phyloP scores from a whole-genome alignment of 2,797 vertebrate species.

The Myripristis jacobus region DNA sequence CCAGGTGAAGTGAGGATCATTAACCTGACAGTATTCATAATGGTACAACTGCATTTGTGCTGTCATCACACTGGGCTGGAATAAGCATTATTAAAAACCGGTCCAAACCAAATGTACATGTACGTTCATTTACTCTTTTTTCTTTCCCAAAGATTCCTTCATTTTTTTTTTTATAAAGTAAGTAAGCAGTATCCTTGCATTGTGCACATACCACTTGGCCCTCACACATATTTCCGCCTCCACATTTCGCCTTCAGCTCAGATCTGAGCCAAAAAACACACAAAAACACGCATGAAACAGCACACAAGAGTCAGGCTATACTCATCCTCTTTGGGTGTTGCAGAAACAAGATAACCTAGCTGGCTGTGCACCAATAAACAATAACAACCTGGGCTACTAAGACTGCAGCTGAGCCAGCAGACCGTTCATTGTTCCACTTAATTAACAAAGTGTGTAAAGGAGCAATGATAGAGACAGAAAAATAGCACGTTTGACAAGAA shows the following conservation, averaged over 20 bases:
- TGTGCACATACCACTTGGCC: too few species aligned
- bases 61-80: not conserved
- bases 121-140: too few species aligned
- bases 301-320: not conserved
- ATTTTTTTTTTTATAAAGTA: too few species aligned
- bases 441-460: constrained; percentile 17
- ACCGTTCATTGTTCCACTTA: not conserved
- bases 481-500: constrained; percentile 18
- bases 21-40: not conserved
- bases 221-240: not conserved
- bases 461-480: constrained; percentile 2
- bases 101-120: too few species aligned
- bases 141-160: too few species aligned
- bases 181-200: too few species aligned
- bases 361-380: not conserved
- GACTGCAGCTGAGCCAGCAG: not conserved
- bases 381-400: not conserved
- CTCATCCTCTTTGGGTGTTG: not conserved
- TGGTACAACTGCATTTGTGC: not conserved
- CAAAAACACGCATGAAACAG: not conserved
- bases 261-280: too few species aligned
- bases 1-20: not conserved
- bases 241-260: too few species aligned
- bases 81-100: too few species aligned
- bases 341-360: not conserved